Base-by-base conservation (phyloP, 1,140 invertebrate genomes). In the Samia ricini region DNA sequence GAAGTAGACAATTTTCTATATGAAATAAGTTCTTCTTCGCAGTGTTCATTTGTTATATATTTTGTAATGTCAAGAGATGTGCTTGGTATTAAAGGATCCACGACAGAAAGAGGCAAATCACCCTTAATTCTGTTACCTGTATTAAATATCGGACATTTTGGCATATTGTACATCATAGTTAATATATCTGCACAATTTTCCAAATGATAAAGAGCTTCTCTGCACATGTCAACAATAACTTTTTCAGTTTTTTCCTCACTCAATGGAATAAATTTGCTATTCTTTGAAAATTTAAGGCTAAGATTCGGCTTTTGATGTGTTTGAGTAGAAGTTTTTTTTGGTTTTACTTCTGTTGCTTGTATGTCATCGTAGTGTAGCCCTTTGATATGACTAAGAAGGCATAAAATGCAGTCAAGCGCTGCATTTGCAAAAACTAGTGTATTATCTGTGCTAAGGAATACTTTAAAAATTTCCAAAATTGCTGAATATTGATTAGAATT, bases 81-180 rank as follows among this genome's bases (percentile, higher is more conserved):
- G 62, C 95, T 96, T n/a, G 95, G 95, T 71, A 97, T 95, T n/a
- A 94, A 93, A 1, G 95, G 94, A 87, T 98, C 96, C 0, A 98
- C 96, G 63, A 95, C 93, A 65, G 95, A 94, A 10, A 95, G 93
- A 2, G 94, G 93, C 19, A 94, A 94, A 52, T 96, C 95, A 0
- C 95, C 92, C 77, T 96, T 96, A 64, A 98, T 96, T 79, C 95
- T 94, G 73, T 97, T 95, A 0, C 96, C 95, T 10, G 97, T 95
- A 83, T 97, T 96, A 78, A 99, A 98, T 54, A 96, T 95, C 0
- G 97, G 97, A 85, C 97, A 98, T 67, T 96, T 96, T 18, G 97
- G 97, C 97, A 99, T 98, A 75, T 95, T 94, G 85, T 97, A 97
- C 96, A 98, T 98, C 71, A 96, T 96, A 1, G 95, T 94, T 24